These are phyloP conservation scores for Mugil cephalus DNA, from an alignment of 2,113 vertebrate species.

Conservation along the genomic window DNA sequence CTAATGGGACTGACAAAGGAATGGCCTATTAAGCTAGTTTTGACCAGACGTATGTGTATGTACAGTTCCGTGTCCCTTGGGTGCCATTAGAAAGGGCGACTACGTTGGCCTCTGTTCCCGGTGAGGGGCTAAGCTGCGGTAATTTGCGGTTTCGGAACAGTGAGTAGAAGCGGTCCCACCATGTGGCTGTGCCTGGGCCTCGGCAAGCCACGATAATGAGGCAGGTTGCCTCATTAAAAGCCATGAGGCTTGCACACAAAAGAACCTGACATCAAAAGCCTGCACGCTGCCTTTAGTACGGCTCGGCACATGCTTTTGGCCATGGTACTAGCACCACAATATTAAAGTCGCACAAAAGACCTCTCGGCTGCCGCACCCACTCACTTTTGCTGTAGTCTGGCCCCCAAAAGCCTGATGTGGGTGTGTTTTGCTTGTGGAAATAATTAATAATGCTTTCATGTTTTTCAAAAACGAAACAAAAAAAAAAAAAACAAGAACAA, in stretches of 20 bases:
- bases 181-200: slow-evolving; percentile 64
- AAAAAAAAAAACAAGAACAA: neutral
- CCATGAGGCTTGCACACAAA: slow-evolving; percentile 73
- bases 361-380: slow-evolving; percentile 3
- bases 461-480: neutral
- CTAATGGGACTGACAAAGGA: slow-evolving; percentile 47
- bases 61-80: slow-evolving; percentile 59
- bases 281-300: slow-evolving; percentile 48
- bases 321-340: slow-evolving; percentile 32
- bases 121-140: slow-evolving; percentile 73
- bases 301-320: slow-evolving; percentile 58
- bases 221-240: slow-evolving; percentile 79
- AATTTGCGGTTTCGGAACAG: slow-evolving; percentile 73
- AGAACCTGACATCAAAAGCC: slow-evolving; percentile 76
- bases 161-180: slow-evolving; percentile 60
- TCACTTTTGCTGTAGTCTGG: slow-evolving; percentile 27
- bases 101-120: slow-evolving; percentile 53
- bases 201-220: slow-evolving; percentile 72
- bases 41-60: slow-evolving; percentile 48
- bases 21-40: slow-evolving; percentile 44
- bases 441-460: slow-evolving; percentile 39
- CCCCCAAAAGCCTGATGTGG: slow-evolving; percentile 11
- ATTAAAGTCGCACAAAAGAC: slow-evolving; percentile 53
- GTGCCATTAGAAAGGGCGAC: slow-evolving; percentile 70
- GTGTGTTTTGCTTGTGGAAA: slow-evolving; percentile 36